Percentiles rank a stretch among this genome's conserved stretches.
phyloP scores from a whole-genome alignment of 1,140 invertebrate species.

The Hypothenemus hampei region DNA sequence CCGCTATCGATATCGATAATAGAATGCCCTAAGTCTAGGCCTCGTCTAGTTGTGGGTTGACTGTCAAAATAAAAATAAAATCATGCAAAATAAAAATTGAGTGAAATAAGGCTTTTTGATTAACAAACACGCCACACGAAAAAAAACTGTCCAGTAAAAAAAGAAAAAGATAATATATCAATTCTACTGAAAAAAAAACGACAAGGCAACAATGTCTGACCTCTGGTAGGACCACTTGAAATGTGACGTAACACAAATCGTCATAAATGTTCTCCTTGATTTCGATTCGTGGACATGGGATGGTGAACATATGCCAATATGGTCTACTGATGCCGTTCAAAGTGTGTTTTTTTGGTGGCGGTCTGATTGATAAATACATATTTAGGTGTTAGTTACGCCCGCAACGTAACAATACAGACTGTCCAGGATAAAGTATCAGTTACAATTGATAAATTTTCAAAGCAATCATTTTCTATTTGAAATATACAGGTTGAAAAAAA shows the following conservation, averaged over 20 bases:
- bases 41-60: conserved; percentile 27
- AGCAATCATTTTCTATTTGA: too few relatives aligned
- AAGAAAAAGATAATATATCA: too few relatives aligned
- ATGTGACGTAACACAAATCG: conserved; percentile 80
- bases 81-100: conserved; percentile 18
- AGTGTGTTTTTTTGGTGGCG: too few relatives aligned
- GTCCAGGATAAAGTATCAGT: too few relatives aligned
- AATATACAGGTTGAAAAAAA: too few relatives aligned
- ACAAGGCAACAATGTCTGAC: conserved; percentile 41
- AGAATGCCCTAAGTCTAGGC: conserved; percentile 9
- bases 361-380: too few relatives aligned
- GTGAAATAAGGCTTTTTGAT: too few relatives aligned
- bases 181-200: conserved; percentile 5
- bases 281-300: conserved; percentile 53
- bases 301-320: conserved; percentile 60
- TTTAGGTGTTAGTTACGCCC: too few relatives aligned
- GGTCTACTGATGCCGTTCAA: conserved; percentile 41
- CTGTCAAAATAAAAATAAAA: conserved; percentile 32
- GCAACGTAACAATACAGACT: too few relatives aligned
- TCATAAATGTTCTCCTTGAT: conserved; percentile 79
- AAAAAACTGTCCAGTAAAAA: too few relatives aligned
- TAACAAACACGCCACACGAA: too few relatives aligned
- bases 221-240: conserved; percentile 60
- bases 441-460: too few relatives aligned
- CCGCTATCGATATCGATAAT: conserved; percentile 40